Percentiles rank a stretch among this genome's conserved stretches.
phyloP scores from a whole-genome alignment of 2,888 invertebrate species.

The Pedicia rivosa region DNA sequence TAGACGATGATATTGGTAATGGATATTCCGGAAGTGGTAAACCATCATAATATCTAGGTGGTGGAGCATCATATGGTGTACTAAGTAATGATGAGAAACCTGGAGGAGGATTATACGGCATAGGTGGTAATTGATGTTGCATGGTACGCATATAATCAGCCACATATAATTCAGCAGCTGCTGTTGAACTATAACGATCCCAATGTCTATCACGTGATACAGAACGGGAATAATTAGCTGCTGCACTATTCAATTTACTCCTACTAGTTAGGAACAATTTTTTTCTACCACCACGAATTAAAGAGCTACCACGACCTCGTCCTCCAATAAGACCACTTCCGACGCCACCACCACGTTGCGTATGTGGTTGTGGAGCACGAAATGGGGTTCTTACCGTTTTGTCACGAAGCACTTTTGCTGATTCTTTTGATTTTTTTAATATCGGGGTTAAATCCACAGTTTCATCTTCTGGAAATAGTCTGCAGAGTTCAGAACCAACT shows the following conservation, averaged over 20 bases:
- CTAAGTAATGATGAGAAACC: conserved; percentile 37
- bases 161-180: conserved; percentile 70
- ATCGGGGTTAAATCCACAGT: conserved; percentile 80
- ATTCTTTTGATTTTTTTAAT: conserved; percentile 69
- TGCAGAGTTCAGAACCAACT: conserved; percentile 81
- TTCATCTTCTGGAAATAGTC: conserved; percentile 86
- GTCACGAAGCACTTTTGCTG: conserved; percentile 45
- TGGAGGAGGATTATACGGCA: conserved; percentile 65
- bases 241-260: conserved; percentile 35
- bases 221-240: conserved; percentile 31
- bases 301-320: conserved; percentile 6
- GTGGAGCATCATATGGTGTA: conserved; percentile 51
- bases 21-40: conserved; percentile 63
- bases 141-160: conserved; percentile 80
- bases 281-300: conserved; percentile 29
- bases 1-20: conserved; percentile 23
- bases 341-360: conserved; percentile 26
- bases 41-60: conserved; percentile 71
- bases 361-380: conserved; percentile 33
- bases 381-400: conserved; percentile 28
- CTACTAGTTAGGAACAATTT: conserved; percentile 49
- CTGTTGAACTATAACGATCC: conserved; percentile 44
- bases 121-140: conserved; percentile 71
- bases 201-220: conserved; percentile 43
- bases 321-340: conserved; percentile 35